Evolutionary conservation across 37 sponge, comb jelly and placozoan genomes (phyloP), one percentile per base, ranked within the genome.

Genomic region (Hormiphora californensis): DNA sequence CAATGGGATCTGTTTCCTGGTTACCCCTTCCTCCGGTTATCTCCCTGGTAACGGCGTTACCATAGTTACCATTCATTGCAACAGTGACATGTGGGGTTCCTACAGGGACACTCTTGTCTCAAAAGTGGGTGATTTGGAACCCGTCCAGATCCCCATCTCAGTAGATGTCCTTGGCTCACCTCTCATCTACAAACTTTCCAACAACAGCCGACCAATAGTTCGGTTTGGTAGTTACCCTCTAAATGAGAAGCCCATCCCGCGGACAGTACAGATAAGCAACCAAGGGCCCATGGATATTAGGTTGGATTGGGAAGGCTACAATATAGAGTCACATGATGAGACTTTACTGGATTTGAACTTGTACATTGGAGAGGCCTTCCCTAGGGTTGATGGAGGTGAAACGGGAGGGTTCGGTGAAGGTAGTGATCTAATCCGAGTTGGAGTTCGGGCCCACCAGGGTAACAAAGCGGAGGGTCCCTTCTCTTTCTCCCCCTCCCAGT

Each of bases 81-180:
- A 73, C 81, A 40, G 36, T 39, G 81, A 73, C 46, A 73, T 73
- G 81, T 73, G 81, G 81, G 81, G 81, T 21, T 28, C 40, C 5
- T 73, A 73, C 81, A 39, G 12, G 40, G 81, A 73, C 81, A 40
- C 46, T 33, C 22, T 73, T 8, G 81, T 73, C 9, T 73, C 81
- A 35, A 32, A 40, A 40, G 81, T 73, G 15, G 81, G 81, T n/a
- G 81, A 73, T 73, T 3, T 73, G 23, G 81, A 39, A 11, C 44
- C 81, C 8, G 81, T 73, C 1, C 28, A 73, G n/a, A 73, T 73
- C 12, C 81, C 81, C 39, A 73, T 73, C 41, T 43, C 17, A 30
- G n/a, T 73, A n/a, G 43, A 73, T 46, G 81, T 46, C 0, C 40
- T 28, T 0, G 43, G 23, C 81, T 73, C 81, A 40, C 81, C 81